Conservation (phyloP, 2,113 vertebrate species). For the Bambusicola thoracicus region DNA sequence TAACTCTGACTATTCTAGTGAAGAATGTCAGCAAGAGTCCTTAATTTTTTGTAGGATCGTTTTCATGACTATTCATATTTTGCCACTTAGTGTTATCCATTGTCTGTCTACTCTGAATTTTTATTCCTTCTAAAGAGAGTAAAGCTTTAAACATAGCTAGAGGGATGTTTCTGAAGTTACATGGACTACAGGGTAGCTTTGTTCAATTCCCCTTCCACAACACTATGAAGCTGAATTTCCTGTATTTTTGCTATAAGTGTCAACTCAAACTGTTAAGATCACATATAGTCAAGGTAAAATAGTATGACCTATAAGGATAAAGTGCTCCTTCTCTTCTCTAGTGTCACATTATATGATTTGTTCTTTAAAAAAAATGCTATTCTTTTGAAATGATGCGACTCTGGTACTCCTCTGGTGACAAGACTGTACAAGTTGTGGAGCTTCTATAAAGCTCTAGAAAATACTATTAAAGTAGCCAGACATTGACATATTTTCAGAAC, state of each 20-base stretch:
- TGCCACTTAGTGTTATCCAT: background rate
- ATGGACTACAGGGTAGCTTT: background rate
- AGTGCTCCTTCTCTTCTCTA: background rate
- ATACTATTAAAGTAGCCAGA: slow-evolving; percentile 39
- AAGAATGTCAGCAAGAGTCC: background rate
- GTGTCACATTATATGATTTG: background rate
- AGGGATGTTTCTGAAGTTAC: background rate
- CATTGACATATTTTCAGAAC: slow-evolving; percentile 56
- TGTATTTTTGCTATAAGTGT: slow-evolving; percentile 1
- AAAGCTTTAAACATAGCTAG: background rate
- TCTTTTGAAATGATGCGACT: slow-evolving; percentile 11
- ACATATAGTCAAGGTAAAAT: background rate
- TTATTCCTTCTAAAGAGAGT: background rate
- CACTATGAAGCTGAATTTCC: slow-evolving; percentile 24
- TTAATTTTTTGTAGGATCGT: background rate
- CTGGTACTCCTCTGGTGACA: slow-evolving; percentile 20
- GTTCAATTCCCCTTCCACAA: background rate
- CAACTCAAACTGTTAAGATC: background rate
- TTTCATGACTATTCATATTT: background rate
- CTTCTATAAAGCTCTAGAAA: too few species aligned
- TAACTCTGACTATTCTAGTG: background rate
- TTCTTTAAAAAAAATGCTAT: slow-evolving; percentile 4
- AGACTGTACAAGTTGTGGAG: slow-evolving; percentile 48
- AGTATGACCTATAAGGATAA: background rate
- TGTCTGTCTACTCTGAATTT: background rate